Evolutionary conservation across 2,113 vertebrate genomes (phyloP), one percentile per base, ranked within the genome.

Genomic region (Chloropsis hardwickii): DNA sequence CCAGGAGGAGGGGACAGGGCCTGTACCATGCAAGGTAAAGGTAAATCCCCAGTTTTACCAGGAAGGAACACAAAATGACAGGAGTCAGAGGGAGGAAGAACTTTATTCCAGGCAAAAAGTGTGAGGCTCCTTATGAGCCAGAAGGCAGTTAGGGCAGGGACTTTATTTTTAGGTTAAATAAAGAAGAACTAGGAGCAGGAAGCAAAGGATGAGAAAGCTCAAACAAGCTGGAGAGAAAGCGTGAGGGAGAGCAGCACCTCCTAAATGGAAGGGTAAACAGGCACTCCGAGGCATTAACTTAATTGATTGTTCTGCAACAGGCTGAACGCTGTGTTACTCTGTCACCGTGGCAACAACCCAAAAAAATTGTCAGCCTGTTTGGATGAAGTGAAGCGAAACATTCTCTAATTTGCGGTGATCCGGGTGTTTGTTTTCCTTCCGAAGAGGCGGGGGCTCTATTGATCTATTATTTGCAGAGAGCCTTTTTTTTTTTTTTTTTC

Each of bases 241-340:
- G 16, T 8, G 74, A 94, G 92, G 40, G 18, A 94, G 70, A 78
- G 94, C 81, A 76, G 89, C 88, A 92, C 85, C 84, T 97, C 96
- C 95, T 96, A 97, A 96, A 96, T 84, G 94, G 96, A 94, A 94
- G 88, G 98, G 97, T 98, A 98, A 98, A 98, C 97, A 97, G 97
- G 96, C 93, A 88, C 96, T 94, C 93, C 62, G 98, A 97, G 87
- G 95, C 97, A 96, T 98, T 98, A 98, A 98, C 98, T 98, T 98
- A 98, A 99, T 98, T 98, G 98, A 99, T 99, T 98, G 98, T 98
- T 98, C 96, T 98, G 98, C 98, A 99, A 98, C 98, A 98, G 98
- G 97, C 98, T 98, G 98, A 98, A 96, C 98, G 97, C 97, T 97
- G 96, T 98, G 98, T 98, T 98, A 98, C 98, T 97, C 95, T 95